These are phyloP conservation scores for Hypotaenidia philippensis DNA, from an alignment of 2,797 vertebrate species.

Conservation along the genomic window DNA sequence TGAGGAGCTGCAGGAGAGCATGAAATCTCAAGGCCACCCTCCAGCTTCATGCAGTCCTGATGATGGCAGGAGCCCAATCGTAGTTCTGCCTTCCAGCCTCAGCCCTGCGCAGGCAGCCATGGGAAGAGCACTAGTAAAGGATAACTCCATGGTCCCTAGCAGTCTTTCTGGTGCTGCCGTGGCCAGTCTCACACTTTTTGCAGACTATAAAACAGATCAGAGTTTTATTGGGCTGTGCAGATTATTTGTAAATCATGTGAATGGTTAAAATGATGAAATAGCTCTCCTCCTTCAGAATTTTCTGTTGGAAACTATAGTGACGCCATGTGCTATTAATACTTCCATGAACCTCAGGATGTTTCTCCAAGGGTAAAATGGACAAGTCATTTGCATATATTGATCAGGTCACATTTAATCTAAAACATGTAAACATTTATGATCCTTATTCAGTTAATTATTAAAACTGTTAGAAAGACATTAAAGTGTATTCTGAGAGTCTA, in stretches of 20 bases:
- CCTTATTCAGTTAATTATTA: conserved; percentile 22
- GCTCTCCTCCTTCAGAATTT: background rate
- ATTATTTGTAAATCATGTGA: background rate
- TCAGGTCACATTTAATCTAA: background rate
- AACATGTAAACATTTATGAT: conserved; percentile 2
- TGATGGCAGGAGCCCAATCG: accelerated
- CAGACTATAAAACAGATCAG: background rate
- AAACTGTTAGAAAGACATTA: background rate
- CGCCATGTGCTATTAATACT: background rate
- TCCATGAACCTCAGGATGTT: background rate
- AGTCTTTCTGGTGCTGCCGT: background rate
- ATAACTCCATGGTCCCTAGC: background rate
- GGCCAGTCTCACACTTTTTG: background rate
- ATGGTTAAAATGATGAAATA: background rate
- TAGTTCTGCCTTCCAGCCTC: background rate
- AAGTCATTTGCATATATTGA: background rate
- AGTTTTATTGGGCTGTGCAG: background rate
- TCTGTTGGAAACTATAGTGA: background rate
- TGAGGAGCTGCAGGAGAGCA: background rate
- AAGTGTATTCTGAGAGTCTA: background rate
- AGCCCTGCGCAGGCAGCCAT: accelerated
- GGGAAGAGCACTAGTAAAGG: background rate
- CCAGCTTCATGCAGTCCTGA: background rate
- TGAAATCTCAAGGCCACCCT: background rate
- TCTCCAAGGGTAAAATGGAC: background rate